Evolutionary conservation across 2,113 vertebrate species (phyloP), one percentile per base, ranked within the genome.

Genomic region (Perca fluviatilis): DNA sequence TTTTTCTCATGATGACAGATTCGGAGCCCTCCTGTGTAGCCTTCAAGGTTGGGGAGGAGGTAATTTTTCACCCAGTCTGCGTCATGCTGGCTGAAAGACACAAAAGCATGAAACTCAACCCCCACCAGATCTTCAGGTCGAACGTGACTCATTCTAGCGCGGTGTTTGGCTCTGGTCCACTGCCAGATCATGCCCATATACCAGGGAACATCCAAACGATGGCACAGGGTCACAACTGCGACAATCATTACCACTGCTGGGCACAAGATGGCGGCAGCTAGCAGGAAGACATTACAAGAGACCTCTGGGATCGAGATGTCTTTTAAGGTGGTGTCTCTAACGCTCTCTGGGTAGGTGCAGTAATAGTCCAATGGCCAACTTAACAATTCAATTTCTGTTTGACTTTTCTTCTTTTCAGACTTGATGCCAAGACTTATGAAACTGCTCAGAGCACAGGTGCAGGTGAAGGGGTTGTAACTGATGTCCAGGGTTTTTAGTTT

Each of bases 11-110:
- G 97, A 65, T 95, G 95, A 74, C 97, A 97, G 80, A 99, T 92
- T 0, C 47, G 87, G 0, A 98, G 56, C 0, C 92, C 80, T 14
- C 87, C 58, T 11, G 53, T 1, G 0, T 74, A 18, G 14, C 95
- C 95, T 86, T 99, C 96, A 9, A 99, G 88, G 71, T 95, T 97
- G 0, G 96, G 95, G 9, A 99, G 82, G 12, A 99, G 87, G 47
- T 93, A 93, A 0, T 88, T 86, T 79, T 96, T 93, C 40, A 98
- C 96, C 97, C 98, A 99, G 40, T 71, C 15, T 0, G 94, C 84
- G 19, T 99, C 96, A 0, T 85, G 94, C 64, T 96, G 97, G 50
- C 97, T 99, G 77, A 98, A 98, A 2, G 98, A 99, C 54, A 98
- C 63, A 73, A 98, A 98, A 0, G 97, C 97, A 0, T 99, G 97